Percentiles rank a stretch among this genome's conserved stretches.
phyloP scores from a whole-genome alignment of 2,797 vertebrate species.

The Delichon dasypus region DNA sequence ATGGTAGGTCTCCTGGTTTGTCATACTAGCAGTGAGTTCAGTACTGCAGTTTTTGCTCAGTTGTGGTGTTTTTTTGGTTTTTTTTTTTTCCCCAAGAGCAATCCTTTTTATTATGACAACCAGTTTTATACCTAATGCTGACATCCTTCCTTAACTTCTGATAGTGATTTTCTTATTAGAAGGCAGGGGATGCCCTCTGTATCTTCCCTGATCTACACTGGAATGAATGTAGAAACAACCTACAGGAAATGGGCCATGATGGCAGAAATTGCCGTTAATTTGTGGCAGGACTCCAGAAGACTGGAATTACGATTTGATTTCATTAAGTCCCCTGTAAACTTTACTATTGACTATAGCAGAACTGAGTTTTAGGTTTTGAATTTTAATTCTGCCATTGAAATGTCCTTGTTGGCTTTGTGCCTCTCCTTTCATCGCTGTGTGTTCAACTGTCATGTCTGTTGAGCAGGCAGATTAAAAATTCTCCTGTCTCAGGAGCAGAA shows the following conservation, averaged over 20 bases:
- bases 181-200: not conserved
- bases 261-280: not conserved
- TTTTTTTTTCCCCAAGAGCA: not conserved
- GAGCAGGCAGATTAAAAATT: not conserved
- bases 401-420: not conserved
- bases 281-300: not conserved
- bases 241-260: not conserved
- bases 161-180: not conserved
- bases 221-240: not conserved
- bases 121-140: not conserved
- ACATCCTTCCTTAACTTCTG: not conserved
- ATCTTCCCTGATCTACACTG: not conserved
- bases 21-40: not conserved
- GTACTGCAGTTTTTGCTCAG: not conserved
- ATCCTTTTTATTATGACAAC: not conserved
- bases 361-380: not conserved
- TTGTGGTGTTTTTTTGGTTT: not conserved
- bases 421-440: not conserved
- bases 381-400: not conserved
- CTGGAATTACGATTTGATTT: not conserved
- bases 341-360: not conserved
- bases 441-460: not conserved
- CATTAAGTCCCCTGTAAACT: not conserved
- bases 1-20: not conserved
- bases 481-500: not conserved